These are phyloP conservation scores for Spea hammondii DNA, from an alignment of 2,797 vertebrate species.

Conservation along the genomic window DNA sequence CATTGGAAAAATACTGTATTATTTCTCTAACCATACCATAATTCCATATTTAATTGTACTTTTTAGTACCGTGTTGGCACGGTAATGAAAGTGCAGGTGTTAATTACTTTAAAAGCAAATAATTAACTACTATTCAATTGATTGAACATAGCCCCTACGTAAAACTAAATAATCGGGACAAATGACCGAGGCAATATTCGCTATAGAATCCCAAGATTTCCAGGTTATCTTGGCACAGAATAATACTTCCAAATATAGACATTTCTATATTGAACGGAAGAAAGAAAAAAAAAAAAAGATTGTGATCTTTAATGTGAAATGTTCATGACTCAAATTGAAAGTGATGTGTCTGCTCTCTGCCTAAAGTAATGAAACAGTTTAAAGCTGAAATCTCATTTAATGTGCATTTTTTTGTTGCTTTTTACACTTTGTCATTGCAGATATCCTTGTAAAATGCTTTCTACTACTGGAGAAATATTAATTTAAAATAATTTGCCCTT, in stretches of 20 bases:
- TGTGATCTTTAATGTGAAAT: conserved; percentile 33
- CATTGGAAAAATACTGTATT: not conserved
- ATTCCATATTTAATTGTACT: not conserved
- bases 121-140: conserved; percentile 33
- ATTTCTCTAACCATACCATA: not conserved
- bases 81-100: conserved; percentile 12
- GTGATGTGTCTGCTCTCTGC: conserved; percentile 28
- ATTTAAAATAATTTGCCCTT: conserved; percentile 9
- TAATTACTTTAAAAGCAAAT: conserved; percentile 37
- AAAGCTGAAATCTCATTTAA: conserved; percentile 14
- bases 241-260: conserved; percentile 22
- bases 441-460: conserved; percentile 7
- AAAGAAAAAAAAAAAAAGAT: conserved; percentile 1
- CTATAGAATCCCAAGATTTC: not conserved
- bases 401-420: conserved; percentile 15
- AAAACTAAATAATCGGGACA: conserved; percentile 1
- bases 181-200: conserved; percentile 5
- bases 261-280: conserved; percentile 18
- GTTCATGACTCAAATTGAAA: conserved; percentile 25
- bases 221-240: conserved; percentile 9
- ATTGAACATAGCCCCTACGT: conserved; percentile 19
- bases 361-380: conserved; percentile 31
- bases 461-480: not conserved
- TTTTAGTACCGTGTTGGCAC: not conserved
- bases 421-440: conserved; percentile 8